Percentiles rank a stretch among this genome's conserved stretches.
These are phyloP conservation scores for Drosophila lacertosa DNA, from an alignment of 1,140 invertebrate genomes.

Conservation along the genomic window DNA sequence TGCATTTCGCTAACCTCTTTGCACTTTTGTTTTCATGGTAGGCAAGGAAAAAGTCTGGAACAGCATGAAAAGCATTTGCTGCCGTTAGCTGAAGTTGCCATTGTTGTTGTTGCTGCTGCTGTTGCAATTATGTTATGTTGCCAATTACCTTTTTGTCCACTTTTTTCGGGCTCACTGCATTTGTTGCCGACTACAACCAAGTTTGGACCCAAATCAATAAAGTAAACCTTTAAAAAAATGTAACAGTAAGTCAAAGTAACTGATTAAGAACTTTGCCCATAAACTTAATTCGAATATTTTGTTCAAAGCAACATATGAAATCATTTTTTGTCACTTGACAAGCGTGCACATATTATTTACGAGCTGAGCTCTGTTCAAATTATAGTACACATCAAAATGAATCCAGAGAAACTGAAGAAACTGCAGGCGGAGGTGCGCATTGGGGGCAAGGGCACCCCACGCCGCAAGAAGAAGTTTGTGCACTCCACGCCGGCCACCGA, in stretches of 20 bases:
- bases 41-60: slow-evolving; percentile 33
- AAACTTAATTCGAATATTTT: too few species aligned
- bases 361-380: slow-evolving; percentile 70
- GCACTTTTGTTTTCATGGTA: slow-evolving; percentile 82
- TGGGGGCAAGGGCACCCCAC: slow-evolving; percentile 96
- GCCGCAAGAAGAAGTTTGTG: slow-evolving; percentile 99
- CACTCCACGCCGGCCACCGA: slow-evolving; percentile 97
- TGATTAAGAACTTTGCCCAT: too few species aligned
- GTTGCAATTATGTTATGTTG: slow-evolving; percentile 29
- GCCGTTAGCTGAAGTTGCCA: slow-evolving; percentile 25
- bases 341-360: slow-evolving; percentile 82
- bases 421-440: slow-evolving; percentile 93
- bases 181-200: slow-evolving; percentile 38
- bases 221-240: too few species aligned
- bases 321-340: slow-evolving; percentile 83
- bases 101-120: slow-evolving; percentile 27
- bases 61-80: slow-evolving; percentile 67
- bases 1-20: slow-evolving; percentile 67
- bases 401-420: slow-evolving; percentile 94
- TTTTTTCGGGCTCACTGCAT: slow-evolving; percentile 73
- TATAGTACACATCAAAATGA: slow-evolving; percentile 87
- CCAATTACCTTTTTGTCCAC: slow-evolving; percentile 70
- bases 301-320: too few species aligned
- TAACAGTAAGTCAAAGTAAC: too few species aligned
- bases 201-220: too few species aligned